A percentile compares a stretch with the other conserved stretches of the same genome.
These are phyloP conservation scores for Bombus sibiricus DNA, from an alignment of 1,140 invertebrate genomes.

Conservation along the genomic window DNA sequence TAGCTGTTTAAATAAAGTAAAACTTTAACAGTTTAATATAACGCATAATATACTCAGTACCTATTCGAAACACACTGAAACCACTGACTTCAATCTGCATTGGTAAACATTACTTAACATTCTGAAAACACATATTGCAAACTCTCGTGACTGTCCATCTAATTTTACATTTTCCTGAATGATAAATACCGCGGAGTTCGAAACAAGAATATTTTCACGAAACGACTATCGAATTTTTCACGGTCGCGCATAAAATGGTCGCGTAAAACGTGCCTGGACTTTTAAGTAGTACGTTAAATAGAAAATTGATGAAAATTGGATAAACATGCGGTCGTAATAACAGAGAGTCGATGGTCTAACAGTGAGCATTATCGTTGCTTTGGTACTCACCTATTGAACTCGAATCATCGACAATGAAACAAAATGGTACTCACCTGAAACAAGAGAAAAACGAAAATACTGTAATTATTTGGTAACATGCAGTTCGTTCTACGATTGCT, in stretches of 20 bases:
- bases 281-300: background rate
- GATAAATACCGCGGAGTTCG: too few species aligned
- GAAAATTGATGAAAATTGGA: constrained; percentile 22
- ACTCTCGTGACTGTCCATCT: background rate
- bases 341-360: background rate
- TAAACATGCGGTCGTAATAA: constrained; percentile 22
- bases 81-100: background rate
- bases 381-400: constrained; percentile 27
- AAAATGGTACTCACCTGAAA: constrained; percentile 42
- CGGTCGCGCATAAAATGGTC: background rate
- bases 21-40: too few species aligned
- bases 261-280: background rate
- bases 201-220: background rate
- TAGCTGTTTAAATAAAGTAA: too few species aligned
- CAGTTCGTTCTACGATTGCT: background rate
- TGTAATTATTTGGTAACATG: constrained; percentile 1
- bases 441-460: background rate
- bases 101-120: background rate
- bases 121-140: background rate
- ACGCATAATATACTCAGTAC: background rate
- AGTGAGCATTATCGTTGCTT: background rate
- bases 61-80: background rate
- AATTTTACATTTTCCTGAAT: constrained; percentile 16
- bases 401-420: constrained; percentile 23
- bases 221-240: constrained; percentile 7